Conservation (phyloP, 2,888 invertebrate genomes). For the Monochamus alternatus region DNA sequence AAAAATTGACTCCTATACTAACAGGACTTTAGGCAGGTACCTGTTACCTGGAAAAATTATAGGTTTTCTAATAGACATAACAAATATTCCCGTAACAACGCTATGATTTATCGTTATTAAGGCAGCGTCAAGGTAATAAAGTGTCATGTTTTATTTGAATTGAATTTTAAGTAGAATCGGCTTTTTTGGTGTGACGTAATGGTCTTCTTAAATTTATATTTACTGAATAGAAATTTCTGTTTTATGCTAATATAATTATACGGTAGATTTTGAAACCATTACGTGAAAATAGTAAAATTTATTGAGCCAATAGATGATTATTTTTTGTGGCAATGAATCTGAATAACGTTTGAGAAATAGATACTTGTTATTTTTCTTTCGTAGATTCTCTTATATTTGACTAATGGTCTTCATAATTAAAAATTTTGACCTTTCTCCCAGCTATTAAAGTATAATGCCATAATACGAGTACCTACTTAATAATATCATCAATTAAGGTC, state of each 20-base stretch:
- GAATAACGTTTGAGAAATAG: too few species aligned
- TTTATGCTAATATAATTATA: slow-evolving; percentile 28
- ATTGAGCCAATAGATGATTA: not conserved
- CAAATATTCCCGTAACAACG: slow-evolving; percentile 17
- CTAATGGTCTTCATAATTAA: too few species aligned
- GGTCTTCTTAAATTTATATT: slow-evolving; percentile 2
- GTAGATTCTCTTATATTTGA: too few species aligned
- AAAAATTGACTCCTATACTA: slow-evolving; percentile 28
- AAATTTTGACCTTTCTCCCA: too few species aligned
- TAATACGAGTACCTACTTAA: too few species aligned
- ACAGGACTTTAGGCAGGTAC: slow-evolving; percentile 21
- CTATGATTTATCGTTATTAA: slow-evolving; percentile 30
- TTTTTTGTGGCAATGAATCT: too few species aligned
- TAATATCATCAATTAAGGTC: too few species aligned
- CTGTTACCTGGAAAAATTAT: slow-evolving; percentile 28
- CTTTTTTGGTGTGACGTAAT: slow-evolving; percentile 13
- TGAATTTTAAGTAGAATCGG: slow-evolving; percentile 27
- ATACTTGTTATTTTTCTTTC: too few species aligned
- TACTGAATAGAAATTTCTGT: slow-evolving; percentile 10
- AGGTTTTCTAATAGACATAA: slow-evolving; percentile 27
- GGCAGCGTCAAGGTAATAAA: slow-evolving; percentile 19
- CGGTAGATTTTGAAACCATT: slow-evolving; percentile 27
- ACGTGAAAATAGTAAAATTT: not conserved
- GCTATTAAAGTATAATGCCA: too few species aligned
- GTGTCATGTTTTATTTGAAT: slow-evolving; percentile 19